Evolutionary conservation across 2,888 invertebrate genomes (phyloP).

Genomic region (Melanostoma scalare): DNA sequence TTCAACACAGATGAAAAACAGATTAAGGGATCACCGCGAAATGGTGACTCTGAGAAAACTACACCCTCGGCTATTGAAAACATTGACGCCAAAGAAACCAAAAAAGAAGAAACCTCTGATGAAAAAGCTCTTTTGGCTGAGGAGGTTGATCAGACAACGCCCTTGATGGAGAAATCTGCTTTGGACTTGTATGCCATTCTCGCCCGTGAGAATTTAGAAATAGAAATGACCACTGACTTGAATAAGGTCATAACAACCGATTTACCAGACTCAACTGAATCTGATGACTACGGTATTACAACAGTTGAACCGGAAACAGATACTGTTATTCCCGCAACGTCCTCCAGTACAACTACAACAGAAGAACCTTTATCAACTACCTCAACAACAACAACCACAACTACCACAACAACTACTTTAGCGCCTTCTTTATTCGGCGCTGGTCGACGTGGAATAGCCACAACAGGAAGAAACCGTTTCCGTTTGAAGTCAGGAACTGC

Average conservation of each 20-base stretch:
- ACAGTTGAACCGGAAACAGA: conserved; percentile 82
- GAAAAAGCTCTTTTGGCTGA: conserved; percentile 71
- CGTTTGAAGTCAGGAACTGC: conserved; percentile 77
- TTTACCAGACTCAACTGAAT: conserved; percentile 79
- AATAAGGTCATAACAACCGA: conserved; percentile 78
- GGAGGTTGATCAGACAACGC: conserved; percentile 82
- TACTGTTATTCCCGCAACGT: conserved; percentile 80
- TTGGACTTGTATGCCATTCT: conserved; percentile 91
- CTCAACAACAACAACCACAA: conserved; percentile 82
- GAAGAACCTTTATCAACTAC: conserved; percentile 84
- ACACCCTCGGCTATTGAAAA: conserved; percentile 75
- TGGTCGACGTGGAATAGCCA: conserved; percentile 76
- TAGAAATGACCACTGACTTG: conserved; percentile 81
- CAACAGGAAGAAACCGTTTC: conserved; percentile 80
- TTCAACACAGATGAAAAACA: conserved; percentile 87
- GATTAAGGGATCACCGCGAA: conserved; percentile 78
- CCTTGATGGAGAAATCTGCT: conserved; percentile 92
- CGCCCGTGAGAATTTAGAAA: conserved; percentile 86
- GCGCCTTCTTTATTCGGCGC: conserved; percentile 78
- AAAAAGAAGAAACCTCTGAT: conserved; percentile 60
- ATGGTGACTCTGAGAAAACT: conserved; percentile 78
- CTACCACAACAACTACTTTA: conserved; percentile 82
- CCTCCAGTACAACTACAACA: conserved; percentile 84
- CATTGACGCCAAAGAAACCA: conserved; percentile 69
- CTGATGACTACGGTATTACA: conserved; percentile 78